Base-by-base conservation (phyloP, 2,888 invertebrate genomes). In the Conchocele bisecta region DNA sequence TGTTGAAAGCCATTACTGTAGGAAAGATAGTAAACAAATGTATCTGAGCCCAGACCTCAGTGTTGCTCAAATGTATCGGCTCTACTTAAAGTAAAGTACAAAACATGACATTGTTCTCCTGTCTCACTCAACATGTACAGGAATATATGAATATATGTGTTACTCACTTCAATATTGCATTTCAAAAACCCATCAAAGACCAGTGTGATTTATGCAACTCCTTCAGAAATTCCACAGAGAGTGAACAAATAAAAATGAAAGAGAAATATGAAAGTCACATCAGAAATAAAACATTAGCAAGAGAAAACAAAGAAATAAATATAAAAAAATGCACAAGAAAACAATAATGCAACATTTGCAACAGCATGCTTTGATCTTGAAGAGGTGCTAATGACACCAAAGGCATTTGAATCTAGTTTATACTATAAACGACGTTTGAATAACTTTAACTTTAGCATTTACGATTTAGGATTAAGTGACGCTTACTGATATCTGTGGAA, bases 361-460 rank as follows among this genome's bases (percentile, higher is more conserved):
- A 68, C 39, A 6, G 57, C 74, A n/a, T 69, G 69, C 24, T 77
- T 78, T 74, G 74, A 75, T 37, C 37, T 77, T 15, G 60, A 70
- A 51, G 73, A 77, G 37, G 77, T 71, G 1, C 51, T 74, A 6
- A 53, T 71, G 11, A 77, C 68, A 1, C 74, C 70, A 26, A 77
- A 77, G 29, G 35, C 64, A 2, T 70, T 70, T 58, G 68, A 66
- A 20, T 66, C 56, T 31, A 50, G 60, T 17, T 42, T 73, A 5
- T 74, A 71, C 29, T 77, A 77, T 24, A 70, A 63, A 28, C 46
- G 74, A 3, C 53, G 73, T 28, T 51, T 74, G n/a, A 53, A 70
- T 15, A 77, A 77, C 35, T n/a, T n/a, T n/a, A n/a, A n/a, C n/a
- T 70, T 77, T 11, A 63, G 59, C 22, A 60, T 73, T 31, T 70